These are phyloP conservation scores for Melanaphis sacchari DNA, from an alignment of 1,140 invertebrate species.

Conservation along the genomic window DNA sequence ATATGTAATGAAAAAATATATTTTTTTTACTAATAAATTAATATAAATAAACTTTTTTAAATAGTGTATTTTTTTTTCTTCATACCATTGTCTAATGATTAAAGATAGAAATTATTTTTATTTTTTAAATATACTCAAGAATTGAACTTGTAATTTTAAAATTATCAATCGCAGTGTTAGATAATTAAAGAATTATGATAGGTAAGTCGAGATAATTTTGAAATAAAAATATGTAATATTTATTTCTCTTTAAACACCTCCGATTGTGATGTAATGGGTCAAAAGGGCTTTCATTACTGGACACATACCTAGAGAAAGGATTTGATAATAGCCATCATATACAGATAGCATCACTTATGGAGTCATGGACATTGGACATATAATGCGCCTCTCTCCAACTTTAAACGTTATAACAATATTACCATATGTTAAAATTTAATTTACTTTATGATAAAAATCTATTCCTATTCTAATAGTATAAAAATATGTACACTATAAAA, in stretches of 20 bases:
- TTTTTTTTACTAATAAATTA: neutral
- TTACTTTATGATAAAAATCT: neutral
- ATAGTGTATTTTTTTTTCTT: neutral
- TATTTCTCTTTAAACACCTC: slow-evolving; percentile 6
- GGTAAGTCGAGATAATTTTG: neutral
- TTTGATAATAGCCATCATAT: neutral
- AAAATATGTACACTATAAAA: neutral
- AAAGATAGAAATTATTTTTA: neutral
- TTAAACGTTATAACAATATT: neutral
- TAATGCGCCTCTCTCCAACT: neutral
- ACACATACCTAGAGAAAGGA: neutral
- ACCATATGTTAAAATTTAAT: neutral
- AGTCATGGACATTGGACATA: slow-evolving; percentile 8
- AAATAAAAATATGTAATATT: slow-evolving; percentile 4
- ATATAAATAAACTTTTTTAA: neutral
- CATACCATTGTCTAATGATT: neutral
- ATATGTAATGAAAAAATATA: neutral
- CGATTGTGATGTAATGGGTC: slow-evolving; percentile 21
- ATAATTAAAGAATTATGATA: neutral
- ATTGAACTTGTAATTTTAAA: neutral
- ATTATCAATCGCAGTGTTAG: neutral
- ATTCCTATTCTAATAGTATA: neutral
- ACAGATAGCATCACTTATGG: neutral
- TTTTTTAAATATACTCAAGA: neutral
- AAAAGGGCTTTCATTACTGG: slow-evolving; percentile 25